Base-by-base conservation (phyloP, 2,888 invertebrate species). In the Drosophila rellima region DNA sequence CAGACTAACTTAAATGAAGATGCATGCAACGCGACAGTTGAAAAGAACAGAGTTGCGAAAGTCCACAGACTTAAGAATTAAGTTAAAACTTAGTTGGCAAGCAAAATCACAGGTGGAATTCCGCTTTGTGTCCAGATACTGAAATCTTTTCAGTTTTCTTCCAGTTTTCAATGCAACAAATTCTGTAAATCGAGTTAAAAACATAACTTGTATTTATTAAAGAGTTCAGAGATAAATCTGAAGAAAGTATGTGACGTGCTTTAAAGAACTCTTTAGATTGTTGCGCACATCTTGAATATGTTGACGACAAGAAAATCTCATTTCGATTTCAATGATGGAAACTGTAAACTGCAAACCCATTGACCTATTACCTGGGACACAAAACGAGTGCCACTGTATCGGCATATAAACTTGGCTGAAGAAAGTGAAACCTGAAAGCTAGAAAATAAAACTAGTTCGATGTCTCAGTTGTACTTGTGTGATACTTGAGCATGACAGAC, bases 311-410 rank as follows among this genome's bases (percentile, higher is more conserved):
- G 56, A 57, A 57, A 59, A 59, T 42, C 70, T 76, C 80, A 82
- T 82, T 80, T 82, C 82, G 71, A 85, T 79, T 82, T 85, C 82
- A 79, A 75, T 75, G 80, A 79, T 73, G 70, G 66, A 68, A 78
- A 78, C 71, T 72, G 52, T 20, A 67, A 57, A 35, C 68, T 59
- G 67, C 54, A 59, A 75, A 52, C 70, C 74, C 44, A 75, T 75
- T 75, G 75, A 75, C 74, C 74, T 75, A 70, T 70, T 68, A 67
- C 68, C 56, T 73, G 66, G 13, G 20, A 35, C 26, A 15, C 47
- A 8, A 26, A 37, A 37, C 42, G 52, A 55, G 45, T 40, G 39
- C 39, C 23, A 13, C 31, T 64, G 45, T 45, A 50, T 62, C 33
- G 33, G 50, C 37, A 39, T 18, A 74, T 62, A 73, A 72, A 62